Conservation (phyloP, 2,797 vertebrate genomes). For the Chloroceryle amazona region DNA sequence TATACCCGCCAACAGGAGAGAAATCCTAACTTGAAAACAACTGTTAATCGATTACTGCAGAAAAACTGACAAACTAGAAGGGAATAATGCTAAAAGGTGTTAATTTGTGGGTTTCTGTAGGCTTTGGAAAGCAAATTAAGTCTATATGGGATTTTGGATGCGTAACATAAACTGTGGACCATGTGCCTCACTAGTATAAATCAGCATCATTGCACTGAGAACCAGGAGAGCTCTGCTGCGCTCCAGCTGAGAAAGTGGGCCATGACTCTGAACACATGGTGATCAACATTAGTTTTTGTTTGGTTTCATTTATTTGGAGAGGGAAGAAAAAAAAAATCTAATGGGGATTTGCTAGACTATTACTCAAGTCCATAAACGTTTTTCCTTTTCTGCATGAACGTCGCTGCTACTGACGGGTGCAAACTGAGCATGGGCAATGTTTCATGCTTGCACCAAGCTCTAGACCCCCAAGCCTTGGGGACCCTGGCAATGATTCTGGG, state of each 20-base stretch:
- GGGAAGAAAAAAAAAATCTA: not conserved
- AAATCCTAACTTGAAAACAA: constrained; percentile 67
- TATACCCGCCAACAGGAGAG: constrained; percentile 54
- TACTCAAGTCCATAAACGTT: rapidly evolving
- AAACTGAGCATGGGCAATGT: not conserved
- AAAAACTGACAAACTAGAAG: constrained; percentile 5
- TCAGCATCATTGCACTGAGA: not conserved
- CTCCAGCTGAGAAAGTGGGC: not conserved
- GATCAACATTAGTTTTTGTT: not conserved
- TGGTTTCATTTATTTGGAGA: not conserved
- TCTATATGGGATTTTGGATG: not conserved
- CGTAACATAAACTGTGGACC: constrained; percentile 7
- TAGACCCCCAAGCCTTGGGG: not conserved
- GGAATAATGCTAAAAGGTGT: constrained; percentile 45
- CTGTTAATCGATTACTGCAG: constrained; percentile 60
- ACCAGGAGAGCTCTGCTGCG: not conserved
- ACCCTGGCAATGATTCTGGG: not conserved
- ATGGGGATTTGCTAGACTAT: not conserved
- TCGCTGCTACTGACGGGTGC: not conserved
- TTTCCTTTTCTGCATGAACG: not conserved
- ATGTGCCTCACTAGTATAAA: not conserved
- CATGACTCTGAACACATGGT: not conserved
- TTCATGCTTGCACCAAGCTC: not conserved
- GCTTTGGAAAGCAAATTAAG: constrained; percentile 33
- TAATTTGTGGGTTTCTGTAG: constrained; percentile 64